Percentiles rank a stretch among this genome's conserved stretches.
phyloP scores from a whole-genome alignment of 1,140 invertebrate genomes.

The Solenopsis invicta region DNA sequence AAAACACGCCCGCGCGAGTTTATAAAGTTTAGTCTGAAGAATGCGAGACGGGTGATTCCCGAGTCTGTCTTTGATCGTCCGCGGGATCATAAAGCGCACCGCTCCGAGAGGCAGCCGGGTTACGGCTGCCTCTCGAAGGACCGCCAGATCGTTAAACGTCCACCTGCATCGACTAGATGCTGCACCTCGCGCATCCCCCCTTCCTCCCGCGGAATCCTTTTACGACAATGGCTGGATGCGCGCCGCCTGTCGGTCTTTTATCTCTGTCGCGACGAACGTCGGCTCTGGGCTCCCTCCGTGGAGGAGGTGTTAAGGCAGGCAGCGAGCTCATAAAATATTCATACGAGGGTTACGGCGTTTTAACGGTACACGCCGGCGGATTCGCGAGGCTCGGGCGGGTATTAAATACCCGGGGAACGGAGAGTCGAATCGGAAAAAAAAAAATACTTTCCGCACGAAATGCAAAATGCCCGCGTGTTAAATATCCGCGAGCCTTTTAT shows the following conservation, averaged over 20 bases:
- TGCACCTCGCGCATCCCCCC: neutral
- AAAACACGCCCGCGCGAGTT: conserved; percentile 34
- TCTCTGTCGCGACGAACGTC: conserved; percentile 11
- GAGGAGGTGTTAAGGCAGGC: conserved; percentile 24
- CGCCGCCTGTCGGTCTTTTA: neutral
- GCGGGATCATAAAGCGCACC: conserved; percentile 38
- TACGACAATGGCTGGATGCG: conserved; percentile 32
- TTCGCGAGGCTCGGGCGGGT: neutral
- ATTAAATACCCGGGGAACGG: conserved; percentile 3
- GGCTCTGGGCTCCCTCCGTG: neutral
- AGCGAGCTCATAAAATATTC: conserved; percentile 56
- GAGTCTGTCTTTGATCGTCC: conserved; percentile 40
- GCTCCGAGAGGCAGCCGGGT: neutral
- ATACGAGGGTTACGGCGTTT: conserved; percentile 41
- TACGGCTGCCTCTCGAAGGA: neutral
- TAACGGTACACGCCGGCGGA: conserved; percentile 29
- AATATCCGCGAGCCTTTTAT: neutral
- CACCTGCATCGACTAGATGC: conserved; percentile 22
- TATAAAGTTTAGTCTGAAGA: conserved; percentile 39
- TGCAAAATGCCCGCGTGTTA: neutral
- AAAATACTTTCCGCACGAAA: neutral
- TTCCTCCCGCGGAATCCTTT: conserved; percentile 13
- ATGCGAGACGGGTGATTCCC: conserved; percentile 14
- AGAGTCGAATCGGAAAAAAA: conserved; percentile 9
- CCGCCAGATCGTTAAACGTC: conserved; percentile 52